These are phyloP conservation scores for Monopis laevigella DNA, from an alignment of 2,888 invertebrate species.

Conservation along the genomic window DNA sequence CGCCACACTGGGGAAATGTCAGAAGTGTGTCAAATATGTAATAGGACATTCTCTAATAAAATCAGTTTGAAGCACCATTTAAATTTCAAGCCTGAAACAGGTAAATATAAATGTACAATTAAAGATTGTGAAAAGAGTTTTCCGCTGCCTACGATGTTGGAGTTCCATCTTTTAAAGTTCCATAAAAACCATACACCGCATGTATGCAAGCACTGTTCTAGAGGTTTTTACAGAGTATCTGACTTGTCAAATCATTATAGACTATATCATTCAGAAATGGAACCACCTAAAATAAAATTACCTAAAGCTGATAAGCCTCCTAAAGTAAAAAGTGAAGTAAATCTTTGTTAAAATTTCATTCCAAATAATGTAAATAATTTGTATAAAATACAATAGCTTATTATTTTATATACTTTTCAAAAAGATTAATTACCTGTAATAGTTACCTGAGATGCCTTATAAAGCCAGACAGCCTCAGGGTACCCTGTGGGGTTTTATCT, in stretches of 20 bases:
- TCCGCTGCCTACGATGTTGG: conserved; percentile 49
- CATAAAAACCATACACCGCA: conserved; percentile 55
- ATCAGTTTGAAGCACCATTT: conserved; percentile 46
- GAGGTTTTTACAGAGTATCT: conserved; percentile 49
- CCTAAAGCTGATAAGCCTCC: too few relatives aligned
- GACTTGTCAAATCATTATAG: conserved; percentile 53
- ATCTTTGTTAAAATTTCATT: too few relatives aligned
- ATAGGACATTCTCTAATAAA: conserved; percentile 37
- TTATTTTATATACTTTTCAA: too few relatives aligned
- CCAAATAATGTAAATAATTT: too few relatives aligned
- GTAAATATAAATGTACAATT: conserved; percentile 50
- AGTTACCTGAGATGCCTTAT: too few relatives aligned
- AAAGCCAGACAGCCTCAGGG: too few relatives aligned
- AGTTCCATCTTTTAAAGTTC: conserved; percentile 52
- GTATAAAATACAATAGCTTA: too few relatives aligned
- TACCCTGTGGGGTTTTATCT: too few relatives aligned
- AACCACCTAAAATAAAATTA: conserved; percentile 25
- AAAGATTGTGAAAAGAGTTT: conserved; percentile 48
- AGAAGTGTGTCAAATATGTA: conserved; percentile 43
- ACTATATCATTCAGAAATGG: too few relatives aligned
- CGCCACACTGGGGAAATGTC: conserved; percentile 67
- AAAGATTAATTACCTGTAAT: too few relatives aligned
- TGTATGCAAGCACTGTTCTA: conserved; percentile 46
- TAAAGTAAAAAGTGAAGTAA: too few relatives aligned
- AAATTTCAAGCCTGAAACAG: conserved; percentile 49